A percentile compares a stretch with the other conserved stretches of the same genome.
phyloP scores from a whole-genome alignment of 2,888 invertebrate genomes.

The Eledone cirrhosa region DNA sequence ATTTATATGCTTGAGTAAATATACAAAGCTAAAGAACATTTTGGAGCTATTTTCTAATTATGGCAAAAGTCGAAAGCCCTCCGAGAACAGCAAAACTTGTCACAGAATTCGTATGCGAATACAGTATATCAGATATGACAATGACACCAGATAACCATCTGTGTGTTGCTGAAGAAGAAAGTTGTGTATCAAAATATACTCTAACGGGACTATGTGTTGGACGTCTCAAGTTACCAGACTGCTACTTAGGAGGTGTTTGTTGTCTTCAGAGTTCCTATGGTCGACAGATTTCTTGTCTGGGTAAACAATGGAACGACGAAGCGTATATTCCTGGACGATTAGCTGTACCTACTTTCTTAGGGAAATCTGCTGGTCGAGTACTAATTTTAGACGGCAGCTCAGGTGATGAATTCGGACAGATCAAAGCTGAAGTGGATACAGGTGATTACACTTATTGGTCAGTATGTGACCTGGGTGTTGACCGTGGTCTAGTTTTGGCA shows the following conservation, averaged over 20 bases:
- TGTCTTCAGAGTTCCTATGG: neutral
- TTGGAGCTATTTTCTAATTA: neutral
- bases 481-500: neutral
- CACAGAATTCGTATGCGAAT: slow-evolving; percentile 6
- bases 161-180: slow-evolving; percentile 17
- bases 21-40: too few species aligned
- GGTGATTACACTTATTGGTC: slow-evolving; percentile 22
- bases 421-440: slow-evolving; percentile 13
- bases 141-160: slow-evolving; percentile 16
- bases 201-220: neutral
- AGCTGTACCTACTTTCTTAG: slow-evolving; percentile 1
- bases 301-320: neutral
- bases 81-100: neutral
- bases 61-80: neutral
- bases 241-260: slow-evolving; percentile 15
- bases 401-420: slow-evolving; percentile 8
- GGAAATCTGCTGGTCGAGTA: slow-evolving; percentile 1
- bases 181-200: slow-evolving; percentile 17
- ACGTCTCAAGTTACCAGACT: neutral
- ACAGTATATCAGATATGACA: slow-evolving; percentile 14
- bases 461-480: slow-evolving; percentile 11
- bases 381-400: slow-evolving; percentile 16
- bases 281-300: neutral
- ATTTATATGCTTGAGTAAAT: too few species aligned
- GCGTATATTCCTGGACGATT: neutral